phyloP scores from a whole-genome alignment of 2,797 vertebrate genomes.

The Poecilia gillii region DNA sequence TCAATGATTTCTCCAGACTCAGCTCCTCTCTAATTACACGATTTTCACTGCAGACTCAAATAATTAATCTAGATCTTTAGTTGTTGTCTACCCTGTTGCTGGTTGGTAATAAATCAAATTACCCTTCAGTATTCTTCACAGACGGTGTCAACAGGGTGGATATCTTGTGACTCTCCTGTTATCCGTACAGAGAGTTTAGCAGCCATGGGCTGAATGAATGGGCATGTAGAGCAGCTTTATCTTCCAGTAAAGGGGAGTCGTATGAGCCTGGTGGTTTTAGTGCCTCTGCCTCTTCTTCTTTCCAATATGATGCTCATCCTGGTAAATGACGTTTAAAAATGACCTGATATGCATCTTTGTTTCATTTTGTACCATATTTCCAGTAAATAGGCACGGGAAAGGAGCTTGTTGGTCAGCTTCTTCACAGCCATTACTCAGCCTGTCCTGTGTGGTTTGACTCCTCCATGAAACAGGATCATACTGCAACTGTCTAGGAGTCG shows the following conservation, averaged over 20 bases:
- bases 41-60: conserved; percentile 51
- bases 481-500: background rate
- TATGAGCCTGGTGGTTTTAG: background rate
- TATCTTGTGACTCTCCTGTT: conserved; percentile 41
- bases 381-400: background rate
- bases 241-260: conserved; percentile 11
- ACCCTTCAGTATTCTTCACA: conserved; percentile 29
- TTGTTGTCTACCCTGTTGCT: conserved; percentile 51
- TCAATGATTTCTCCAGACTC: conserved; percentile 54
- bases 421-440: background rate
- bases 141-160: conserved; percentile 43
- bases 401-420: background rate
- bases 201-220: conserved; percentile 37
- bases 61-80: conserved; percentile 65
- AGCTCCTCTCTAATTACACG: conserved; percentile 61
- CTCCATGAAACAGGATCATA: background rate
- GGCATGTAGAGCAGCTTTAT: conserved; percentile 24
- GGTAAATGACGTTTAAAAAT: conserved; percentile 1
- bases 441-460: background rate
- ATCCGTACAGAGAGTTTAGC: conserved; percentile 34
- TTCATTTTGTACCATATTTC: background rate
- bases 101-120: conserved; percentile 58
- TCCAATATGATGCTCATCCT: background rate
- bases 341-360: background rate
- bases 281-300: conserved; percentile 5